Percentiles rank a stretch among this genome's conserved stretches.
phyloP scores from a whole-genome alignment of 1,140 invertebrate species.

The Calliopsis andreniformis region DNA sequence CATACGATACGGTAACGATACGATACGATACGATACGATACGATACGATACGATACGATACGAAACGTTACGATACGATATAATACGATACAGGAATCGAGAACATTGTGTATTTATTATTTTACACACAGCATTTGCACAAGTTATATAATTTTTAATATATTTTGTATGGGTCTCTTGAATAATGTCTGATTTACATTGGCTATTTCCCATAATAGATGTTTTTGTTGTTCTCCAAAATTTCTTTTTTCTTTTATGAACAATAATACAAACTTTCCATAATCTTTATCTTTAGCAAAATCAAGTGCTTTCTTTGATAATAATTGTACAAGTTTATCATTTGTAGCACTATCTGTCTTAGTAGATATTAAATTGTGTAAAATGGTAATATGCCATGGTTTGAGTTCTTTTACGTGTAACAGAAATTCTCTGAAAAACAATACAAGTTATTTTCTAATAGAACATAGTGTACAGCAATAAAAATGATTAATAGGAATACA shows the following conservation, averaged over 20 bases:
- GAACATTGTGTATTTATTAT: too few species aligned
- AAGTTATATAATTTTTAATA: constrained; percentile 48
- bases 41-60: too few species aligned
- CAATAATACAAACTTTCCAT: constrained; percentile 64
- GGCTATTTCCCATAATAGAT: constrained; percentile 59
- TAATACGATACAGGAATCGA: too few species aligned
- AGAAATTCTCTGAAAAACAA: constrained; percentile 65
- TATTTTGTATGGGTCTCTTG: constrained; percentile 63
- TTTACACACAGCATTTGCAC: too few species aligned
- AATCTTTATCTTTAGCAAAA: constrained; percentile 67
- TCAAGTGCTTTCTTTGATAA: constrained; percentile 58
- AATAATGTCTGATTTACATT: constrained; percentile 66
- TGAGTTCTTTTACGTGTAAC: constrained; percentile 55
- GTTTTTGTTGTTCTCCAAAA: constrained; percentile 60
- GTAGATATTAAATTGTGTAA: constrained; percentile 56
- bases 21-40: too few species aligned
- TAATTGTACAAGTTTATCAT: constrained; percentile 59
- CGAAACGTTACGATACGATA: too few species aligned
- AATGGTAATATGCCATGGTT: constrained; percentile 68
- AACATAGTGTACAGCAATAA: not conserved
- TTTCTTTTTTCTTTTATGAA: constrained; percentile 64
- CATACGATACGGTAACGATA: too few species aligned
- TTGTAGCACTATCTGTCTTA: constrained; percentile 48
- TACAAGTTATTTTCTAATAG: not conserved
- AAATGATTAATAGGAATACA: not conserved